Percentiles rank a stretch among this genome's conserved stretches.
Conservation (phyloP, 2,797 vertebrate genomes). For the Rallus crepitans region DNA sequence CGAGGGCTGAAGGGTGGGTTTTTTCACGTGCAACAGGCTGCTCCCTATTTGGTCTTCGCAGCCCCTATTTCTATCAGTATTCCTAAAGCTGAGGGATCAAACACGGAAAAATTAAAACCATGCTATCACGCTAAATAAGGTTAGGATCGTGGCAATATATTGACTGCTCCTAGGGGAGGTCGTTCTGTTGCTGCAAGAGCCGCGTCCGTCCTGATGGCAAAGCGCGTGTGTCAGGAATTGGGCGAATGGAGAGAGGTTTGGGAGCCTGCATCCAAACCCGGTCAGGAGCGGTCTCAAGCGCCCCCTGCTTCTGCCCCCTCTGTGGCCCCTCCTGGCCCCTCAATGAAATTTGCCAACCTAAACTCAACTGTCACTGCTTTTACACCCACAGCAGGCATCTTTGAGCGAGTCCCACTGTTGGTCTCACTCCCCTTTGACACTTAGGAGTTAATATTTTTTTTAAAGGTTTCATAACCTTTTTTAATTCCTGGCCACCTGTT, state of each 20-base stretch:
- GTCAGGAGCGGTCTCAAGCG: not conserved
- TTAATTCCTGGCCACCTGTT: slow-evolving; percentile 7
- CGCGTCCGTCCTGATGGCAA: not conserved
- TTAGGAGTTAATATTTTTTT: not conserved
- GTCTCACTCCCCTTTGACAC: not conserved
- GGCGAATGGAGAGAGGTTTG: not conserved
- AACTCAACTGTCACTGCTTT: slow-evolving; percentile 7
- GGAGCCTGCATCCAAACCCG: not conserved
- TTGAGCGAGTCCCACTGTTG: not conserved
- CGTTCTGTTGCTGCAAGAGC: slow-evolving; percentile 13
- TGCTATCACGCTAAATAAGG: slow-evolving; percentile 44
- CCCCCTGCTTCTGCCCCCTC: not conserved
- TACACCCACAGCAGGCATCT: not conserved
- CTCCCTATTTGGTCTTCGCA: slow-evolving; percentile 48
- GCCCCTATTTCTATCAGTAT: slow-evolving; percentile 43
- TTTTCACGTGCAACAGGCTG: slow-evolving; percentile 4
- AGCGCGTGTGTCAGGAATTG: not conserved
- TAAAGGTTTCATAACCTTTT: not conserved
- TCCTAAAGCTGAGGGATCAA: slow-evolving; percentile 52
- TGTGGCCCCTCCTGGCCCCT: not conserved
- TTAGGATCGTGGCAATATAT: slow-evolving; percentile 48
- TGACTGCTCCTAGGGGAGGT: slow-evolving; percentile 50
- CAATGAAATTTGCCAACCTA: not conserved
- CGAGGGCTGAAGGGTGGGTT: not conserved
- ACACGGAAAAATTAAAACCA: slow-evolving; percentile 67